These are phyloP conservation scores for Pteronotus mesoamericanus DNA, from an alignment of 2,797 vertebrate species.

Conservation along the genomic window DNA sequence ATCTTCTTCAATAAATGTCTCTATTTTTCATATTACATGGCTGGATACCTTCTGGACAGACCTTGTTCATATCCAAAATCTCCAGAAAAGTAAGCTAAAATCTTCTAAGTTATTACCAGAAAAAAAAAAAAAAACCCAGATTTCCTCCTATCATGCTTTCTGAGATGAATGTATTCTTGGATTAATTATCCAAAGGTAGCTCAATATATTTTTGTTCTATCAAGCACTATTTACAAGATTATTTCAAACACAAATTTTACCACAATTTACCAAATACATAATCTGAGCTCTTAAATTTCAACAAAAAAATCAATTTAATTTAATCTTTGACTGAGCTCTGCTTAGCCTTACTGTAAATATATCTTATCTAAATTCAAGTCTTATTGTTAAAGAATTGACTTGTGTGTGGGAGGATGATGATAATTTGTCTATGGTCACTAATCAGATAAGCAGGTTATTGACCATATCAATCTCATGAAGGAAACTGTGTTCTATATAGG, in stretches of 20 bases:
- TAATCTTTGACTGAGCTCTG: background rate
- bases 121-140: background rate
- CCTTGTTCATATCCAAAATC: background rate
- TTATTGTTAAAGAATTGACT: background rate
- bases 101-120: background rate
- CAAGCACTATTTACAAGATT: background rate
- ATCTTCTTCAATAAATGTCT: background rate
- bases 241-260: background rate
- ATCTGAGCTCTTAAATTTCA: background rate
- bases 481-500: background rate
- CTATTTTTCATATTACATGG: background rate
- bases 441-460: background rate
- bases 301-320: background rate
- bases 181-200: background rate
- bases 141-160: background rate
- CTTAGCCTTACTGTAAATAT: background rate
- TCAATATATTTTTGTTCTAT: background rate
- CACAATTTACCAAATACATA: background rate
- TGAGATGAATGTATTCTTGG: background rate
- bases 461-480: background rate
- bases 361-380: background rate
- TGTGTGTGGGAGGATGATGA: background rate
- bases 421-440: background rate
- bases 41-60: background rate
- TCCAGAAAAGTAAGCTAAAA: background rate